Base-by-base conservation (phyloP, 92 coral and sea anemone species). In the Epizoanthus stellaris region DNA sequence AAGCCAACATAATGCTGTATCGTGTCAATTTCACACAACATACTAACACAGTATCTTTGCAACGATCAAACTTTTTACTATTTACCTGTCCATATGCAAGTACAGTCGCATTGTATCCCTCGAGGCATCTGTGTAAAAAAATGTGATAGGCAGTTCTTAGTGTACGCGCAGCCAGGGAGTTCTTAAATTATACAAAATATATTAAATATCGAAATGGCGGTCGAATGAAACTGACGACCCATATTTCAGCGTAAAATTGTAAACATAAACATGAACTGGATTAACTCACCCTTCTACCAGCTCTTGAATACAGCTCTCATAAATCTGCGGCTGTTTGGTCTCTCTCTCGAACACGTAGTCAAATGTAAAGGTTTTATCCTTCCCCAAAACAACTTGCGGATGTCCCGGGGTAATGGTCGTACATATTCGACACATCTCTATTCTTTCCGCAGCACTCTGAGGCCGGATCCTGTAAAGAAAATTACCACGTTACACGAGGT, bases 401-500 rank as follows among this genome's bases (percentile, higher is more conserved):
- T 97, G 94, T 4, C 96, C 95, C 12, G 95, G 92, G 14, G 99
- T 95, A 53, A 91, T 93, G 43, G 89, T 89, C 11, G 99, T 93
- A 87, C 99, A 97, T 64, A 97, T 91, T 5, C 99, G 90, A 69
- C 99, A 97, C 98, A 95, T 97, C 25, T 95, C 98, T 59, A 97
- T 97, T 88, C 93, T 93, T 87, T 97, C 99, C 56, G 98, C 93
- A 53, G 99, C 99, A 82, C 99, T 97, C 81, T 97, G 99, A 76
- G 99, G 99, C 81, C 99, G 98, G 75, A 97, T 95, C 90, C 99
- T 97, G 60, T 71, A 72, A 80, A 73, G 83, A 80, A 79, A 34
- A 82, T 52, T 6, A 52, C 15, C n/a, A 19, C 57, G 40, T 49
- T 49, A 72, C 71, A 90, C 85, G 87, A 77, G 73, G 80, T 60